These are phyloP conservation scores for Halictus rubicundus DNA, from an alignment of 1,140 invertebrate species.

Conservation along the genomic window DNA sequence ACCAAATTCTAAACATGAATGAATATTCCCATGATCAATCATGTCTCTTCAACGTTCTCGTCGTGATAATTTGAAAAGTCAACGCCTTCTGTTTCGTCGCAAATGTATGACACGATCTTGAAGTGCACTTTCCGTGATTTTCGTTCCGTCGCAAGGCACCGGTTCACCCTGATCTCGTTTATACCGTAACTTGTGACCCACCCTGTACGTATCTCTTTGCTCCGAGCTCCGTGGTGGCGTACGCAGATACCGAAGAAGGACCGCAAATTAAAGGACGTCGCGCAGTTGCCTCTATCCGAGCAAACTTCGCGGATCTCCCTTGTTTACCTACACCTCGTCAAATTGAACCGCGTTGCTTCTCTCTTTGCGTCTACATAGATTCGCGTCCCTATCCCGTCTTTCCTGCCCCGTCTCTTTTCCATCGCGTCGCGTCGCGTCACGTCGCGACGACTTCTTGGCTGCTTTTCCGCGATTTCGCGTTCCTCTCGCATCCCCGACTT, in stretches of 20 bases:
- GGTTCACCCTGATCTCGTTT: no score
- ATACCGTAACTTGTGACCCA: no score
- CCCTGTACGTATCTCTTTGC: no score
- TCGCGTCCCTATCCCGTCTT: constrained; percentile 19
- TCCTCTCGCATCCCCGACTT: not conserved
- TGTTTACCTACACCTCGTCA: constrained; percentile 78
- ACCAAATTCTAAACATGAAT: no score
- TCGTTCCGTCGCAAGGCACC: no score
- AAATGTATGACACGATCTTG: no score
- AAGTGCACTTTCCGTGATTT: no score
- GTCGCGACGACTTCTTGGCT: not conserved
- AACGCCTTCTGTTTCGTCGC: no score
- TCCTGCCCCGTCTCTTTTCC: not conserved
- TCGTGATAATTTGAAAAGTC: no score
- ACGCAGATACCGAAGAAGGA: constrained; percentile 70
- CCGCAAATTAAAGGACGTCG: constrained; percentile 78
- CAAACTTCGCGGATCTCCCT: constrained; percentile 75
- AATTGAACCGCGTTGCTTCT: constrained; percentile 70
- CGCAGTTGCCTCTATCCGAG: constrained; percentile 73
- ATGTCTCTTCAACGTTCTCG: no score
- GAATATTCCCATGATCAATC: no score
- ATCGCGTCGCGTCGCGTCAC: not conserved
- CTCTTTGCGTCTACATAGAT: constrained; percentile 4
- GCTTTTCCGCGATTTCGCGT: not conserved
- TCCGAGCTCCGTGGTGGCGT: not conserved